Base-by-base conservation (phyloP, 2,113 vertebrate species). In the Triplophysa dalaica region DNA sequence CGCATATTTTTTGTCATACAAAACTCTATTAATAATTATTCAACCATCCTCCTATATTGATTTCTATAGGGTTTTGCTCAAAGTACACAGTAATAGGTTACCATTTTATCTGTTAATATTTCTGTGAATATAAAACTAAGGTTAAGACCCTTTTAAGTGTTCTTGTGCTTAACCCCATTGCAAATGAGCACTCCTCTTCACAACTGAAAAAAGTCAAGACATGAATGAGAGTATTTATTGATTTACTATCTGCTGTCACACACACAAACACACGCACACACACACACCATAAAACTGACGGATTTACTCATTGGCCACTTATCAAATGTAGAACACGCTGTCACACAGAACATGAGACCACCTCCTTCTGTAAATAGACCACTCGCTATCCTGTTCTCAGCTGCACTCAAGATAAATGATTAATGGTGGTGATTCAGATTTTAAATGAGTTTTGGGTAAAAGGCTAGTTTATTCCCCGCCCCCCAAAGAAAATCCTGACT, bases 71-170 rank as follows among this genome's bases (percentile, higher is more conserved):
- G 58, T 76, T 83, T 70, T 65, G 81, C 64, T 78, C 78, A 41
- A 81, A 85, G 75, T 70, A 54, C 75, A 79, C 62, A 21, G 22
- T 83, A 85, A 83, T 85, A 79, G 75, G 78, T 85, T 73, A 83
- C 81, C 76, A 48, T 62, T 67, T 83, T 81, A 85, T 83, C 75
- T 70, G 84, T 56, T 77, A 64, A 33, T n/a, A 41, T 52, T 79
- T 81, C 41, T 70, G 65, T 81, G 70, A 84, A 81, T 64, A 81
- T 72, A 70, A 81, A 69, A 22, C 64, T 78, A 24, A 13, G 69
- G 29, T 69, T 48, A 74, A 69, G 43, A 67, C 72, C 82, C 45
- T 79, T 52, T 68, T n/a, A 22, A 75, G 33, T 60, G 56, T 69
- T 54, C 77, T 63, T 62, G 29, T 62, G 58, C 43, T 22, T 41